Percentiles rank a stretch among this genome's conserved stretches.
Conservation (phyloP, 2,797 vertebrate species). For the Stomatorhinus walkeri region DNA sequence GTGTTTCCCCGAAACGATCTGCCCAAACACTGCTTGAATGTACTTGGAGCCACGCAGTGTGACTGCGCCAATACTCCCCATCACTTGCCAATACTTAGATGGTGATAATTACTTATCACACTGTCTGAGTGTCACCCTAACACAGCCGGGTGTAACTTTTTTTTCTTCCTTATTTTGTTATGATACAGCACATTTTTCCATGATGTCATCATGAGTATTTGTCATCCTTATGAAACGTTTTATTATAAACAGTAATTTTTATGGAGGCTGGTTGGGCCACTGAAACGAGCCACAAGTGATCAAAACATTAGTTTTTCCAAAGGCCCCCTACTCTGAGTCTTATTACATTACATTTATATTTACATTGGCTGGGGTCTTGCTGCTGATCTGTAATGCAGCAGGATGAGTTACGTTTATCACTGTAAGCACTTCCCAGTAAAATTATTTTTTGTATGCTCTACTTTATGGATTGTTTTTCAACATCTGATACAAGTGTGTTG, state of each 20-base stretch:
- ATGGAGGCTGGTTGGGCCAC: not conserved
- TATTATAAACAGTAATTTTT: not conserved
- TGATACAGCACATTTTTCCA: not conserved
- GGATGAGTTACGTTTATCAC: not conserved
- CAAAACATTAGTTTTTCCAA: not conserved
- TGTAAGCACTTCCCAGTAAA: not conserved
- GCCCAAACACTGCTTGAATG: slow-evolving; percentile 20
- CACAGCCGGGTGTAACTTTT: not conserved
- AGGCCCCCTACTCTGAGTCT: not conserved
- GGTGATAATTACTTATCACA: slow-evolving; percentile 6
- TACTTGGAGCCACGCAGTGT: slow-evolving; percentile 13
- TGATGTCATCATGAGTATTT: not conserved
- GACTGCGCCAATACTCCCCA: not conserved
- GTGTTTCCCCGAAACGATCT: slow-evolving; percentile 18
- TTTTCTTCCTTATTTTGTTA: not conserved
- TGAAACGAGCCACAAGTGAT: not conserved
- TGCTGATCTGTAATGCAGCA: not conserved
- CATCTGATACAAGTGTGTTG: not conserved
- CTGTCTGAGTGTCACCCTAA: not conserved
- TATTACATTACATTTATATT: not conserved
- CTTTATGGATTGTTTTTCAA: not conserved
- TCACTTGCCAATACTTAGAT: slow-evolving; percentile 4
- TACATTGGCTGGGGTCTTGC: not conserved
- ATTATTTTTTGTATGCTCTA: not conserved
- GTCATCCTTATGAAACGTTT: not conserved